A percentile compares a stretch with the other conserved stretches of the same genome.
These are phyloP conservation scores for Pangasius mekongensis DNA, from an alignment of 2,797 vertebrate genomes.

Conservation along the genomic window DNA sequence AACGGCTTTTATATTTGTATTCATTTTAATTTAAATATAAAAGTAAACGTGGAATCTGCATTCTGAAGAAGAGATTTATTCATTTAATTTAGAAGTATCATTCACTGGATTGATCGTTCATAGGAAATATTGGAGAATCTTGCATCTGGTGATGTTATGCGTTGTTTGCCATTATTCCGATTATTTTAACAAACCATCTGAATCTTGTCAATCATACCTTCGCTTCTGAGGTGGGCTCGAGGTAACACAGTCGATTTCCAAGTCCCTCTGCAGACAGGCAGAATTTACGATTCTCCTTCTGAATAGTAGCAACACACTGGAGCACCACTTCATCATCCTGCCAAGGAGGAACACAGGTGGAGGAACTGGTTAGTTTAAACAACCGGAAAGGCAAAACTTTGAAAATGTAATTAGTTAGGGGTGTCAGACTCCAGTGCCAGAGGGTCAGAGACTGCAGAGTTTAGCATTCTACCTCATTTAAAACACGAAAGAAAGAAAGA, in stretches of 20 bases:
- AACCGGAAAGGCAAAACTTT: conserved; percentile 24
- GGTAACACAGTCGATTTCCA: conserved; percentile 93
- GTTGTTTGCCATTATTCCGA: neutral
- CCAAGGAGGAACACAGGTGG: conserved; percentile 51
- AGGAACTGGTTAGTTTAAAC: conserved; percentile 1
- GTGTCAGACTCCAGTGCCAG: neutral
- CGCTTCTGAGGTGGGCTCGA: conserved; percentile 97
- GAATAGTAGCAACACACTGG: conserved; percentile 88
- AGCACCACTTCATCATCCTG: conserved; percentile 99
- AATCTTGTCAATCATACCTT: conserved; percentile 79
- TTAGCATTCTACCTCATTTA: neutral
- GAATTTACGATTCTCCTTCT: conserved; percentile 97
- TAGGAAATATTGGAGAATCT: neutral
- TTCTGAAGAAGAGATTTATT: neutral
- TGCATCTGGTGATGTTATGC: neutral
- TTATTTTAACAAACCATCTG: neutral
- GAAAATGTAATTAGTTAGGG: neutral
- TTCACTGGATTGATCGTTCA: neutral
- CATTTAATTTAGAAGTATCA: neutral
- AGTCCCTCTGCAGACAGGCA: conserved; percentile 96
- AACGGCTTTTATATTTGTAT: neutral
- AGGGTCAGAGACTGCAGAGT: neutral
- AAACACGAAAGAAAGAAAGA: neutral
- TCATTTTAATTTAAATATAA: neutral
- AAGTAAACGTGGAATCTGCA: neutral